Evolutionary conservation across 2,888 invertebrate species (phyloP).

Genomic region (Plemyria rubiginata): DNA sequence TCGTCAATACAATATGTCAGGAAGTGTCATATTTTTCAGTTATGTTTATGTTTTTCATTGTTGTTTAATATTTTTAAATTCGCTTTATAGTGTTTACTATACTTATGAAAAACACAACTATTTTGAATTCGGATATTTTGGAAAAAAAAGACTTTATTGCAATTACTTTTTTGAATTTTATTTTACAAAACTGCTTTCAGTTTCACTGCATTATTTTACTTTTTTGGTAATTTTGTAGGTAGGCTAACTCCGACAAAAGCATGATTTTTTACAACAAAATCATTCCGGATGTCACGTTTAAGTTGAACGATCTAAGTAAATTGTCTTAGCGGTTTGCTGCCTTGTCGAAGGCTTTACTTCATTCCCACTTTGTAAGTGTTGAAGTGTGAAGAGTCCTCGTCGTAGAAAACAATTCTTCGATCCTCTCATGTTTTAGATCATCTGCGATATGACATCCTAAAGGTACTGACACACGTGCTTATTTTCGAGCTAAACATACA

Average conservation of each 20-base stretch:
- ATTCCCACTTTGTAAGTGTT: constrained; percentile 24
- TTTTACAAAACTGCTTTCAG: background rate
- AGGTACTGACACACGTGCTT: too few species aligned
- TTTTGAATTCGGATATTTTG: too few species aligned
- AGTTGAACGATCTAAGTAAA: constrained; percentile 70
- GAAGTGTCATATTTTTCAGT: too few species aligned
- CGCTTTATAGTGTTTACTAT: too few species aligned
- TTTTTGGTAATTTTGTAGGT: constrained; percentile 52
- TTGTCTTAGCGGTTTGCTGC: constrained; percentile 60
- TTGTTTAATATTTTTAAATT: too few species aligned
- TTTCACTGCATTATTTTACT: background rate
- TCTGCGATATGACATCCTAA: too few species aligned
- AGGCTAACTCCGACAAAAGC: constrained; percentile 41
- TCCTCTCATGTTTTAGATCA: background rate
- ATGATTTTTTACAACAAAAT: constrained; percentile 47
- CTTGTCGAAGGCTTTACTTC: constrained; percentile 36
- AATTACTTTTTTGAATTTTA: background rate
- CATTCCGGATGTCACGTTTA: constrained; percentile 75
- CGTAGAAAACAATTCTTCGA: background rate
- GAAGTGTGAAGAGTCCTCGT: constrained; percentile 20
- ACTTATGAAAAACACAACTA: too few species aligned
- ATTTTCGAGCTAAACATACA: too few species aligned
- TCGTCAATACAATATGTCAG: too few species aligned
- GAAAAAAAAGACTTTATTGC: too few species aligned
- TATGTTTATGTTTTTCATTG: too few species aligned